Evolutionary conservation across 2,797 vertebrate species (phyloP), one percentile per base, ranked within the genome.

Genomic region (Emys orbicularis): DNA sequence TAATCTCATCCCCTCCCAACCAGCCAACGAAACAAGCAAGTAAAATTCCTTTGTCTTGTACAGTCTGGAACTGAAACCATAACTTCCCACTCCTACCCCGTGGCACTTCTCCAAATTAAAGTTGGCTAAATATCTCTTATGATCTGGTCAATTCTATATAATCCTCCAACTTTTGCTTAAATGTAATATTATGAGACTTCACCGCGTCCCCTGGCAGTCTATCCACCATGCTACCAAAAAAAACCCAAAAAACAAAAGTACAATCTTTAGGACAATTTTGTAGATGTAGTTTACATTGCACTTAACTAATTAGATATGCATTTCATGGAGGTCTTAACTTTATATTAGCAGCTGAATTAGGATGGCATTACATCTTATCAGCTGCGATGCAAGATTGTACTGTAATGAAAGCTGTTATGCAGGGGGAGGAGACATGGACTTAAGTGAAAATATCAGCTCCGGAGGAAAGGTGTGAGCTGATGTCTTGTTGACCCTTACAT

Each of bases 401-500:
- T 57, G 68, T 47, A 92, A 90, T 90, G 92, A 88, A 89, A 91
- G 37, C 25, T 44, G 44, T 25, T 50, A 87, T 18, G 19, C 65
- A 68, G n/a, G 65, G n/a, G 65, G 34, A 68, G 19, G 9, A n/a
- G n/a, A 37, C 34, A n/a, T 68, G 47, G 57, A 83, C 52, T 76
- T 44, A 21, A 88, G 79, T 44, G 56, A 90, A 86, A 92, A 96
- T 44, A 90, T 84, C 47, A 74, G 79, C 84, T 86, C 44, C 90
- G 80, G 86, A 74, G 81, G 53, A 94, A 0, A 1, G 12, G 86
- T 88, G 25, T 82, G 77, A 95, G 81, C 37, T 0, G 0, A 85
- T 92, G 93, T 44, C 79, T 72, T 88, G 11, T 25, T 93, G 81
- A 93, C 84, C 87, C 89, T 72, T 96, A 83, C 89, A 88, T 93